Conservation (phyloP, 2,797 vertebrate genomes). For the Zenarchopterus dispar region DNA sequence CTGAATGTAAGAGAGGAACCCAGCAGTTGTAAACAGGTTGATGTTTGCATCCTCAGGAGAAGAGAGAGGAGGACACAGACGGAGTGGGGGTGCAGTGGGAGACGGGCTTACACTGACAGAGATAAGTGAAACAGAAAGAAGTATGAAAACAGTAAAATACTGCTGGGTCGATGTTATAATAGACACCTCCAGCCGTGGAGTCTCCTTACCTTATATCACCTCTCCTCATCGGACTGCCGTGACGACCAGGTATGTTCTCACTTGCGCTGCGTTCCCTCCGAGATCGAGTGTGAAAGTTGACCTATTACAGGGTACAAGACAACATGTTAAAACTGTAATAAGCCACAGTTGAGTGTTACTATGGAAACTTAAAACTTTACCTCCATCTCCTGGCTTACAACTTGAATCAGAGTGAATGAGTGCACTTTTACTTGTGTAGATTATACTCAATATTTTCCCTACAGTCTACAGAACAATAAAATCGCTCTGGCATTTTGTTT, state of each 20-base stretch:
- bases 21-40: constrained; percentile 90
- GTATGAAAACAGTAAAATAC: constrained; percentile 14
- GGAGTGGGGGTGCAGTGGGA: constrained; percentile 84
- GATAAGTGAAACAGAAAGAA: constrained; percentile 51
- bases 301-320: constrained; percentile 64
- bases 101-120: constrained; percentile 88
- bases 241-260: constrained; percentile 85
- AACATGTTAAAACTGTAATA: not conserved
- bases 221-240: constrained; percentile 86
- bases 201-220: constrained; percentile 81
- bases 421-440: too few relatives aligned
- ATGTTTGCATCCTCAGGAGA: constrained; percentile 89
- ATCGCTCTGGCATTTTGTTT: too few relatives aligned
- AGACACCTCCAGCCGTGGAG: constrained; percentile 50
- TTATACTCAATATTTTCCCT: too few relatives aligned
- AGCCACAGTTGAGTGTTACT: not conserved
- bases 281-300: constrained; percentile 81
- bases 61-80: constrained; percentile 88
- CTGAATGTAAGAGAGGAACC: constrained; percentile 95
- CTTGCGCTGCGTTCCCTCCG: constrained; percentile 90
- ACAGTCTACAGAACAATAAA: too few relatives aligned
- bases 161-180: not conserved
- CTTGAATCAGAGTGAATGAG: too few relatives aligned
- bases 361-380: too few relatives aligned
- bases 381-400: too few relatives aligned